A percentile compares a stretch with the other conserved stretches of the same genome.
Conservation (phyloP, 2,888 invertebrate species). For the Eilema depressum region DNA sequence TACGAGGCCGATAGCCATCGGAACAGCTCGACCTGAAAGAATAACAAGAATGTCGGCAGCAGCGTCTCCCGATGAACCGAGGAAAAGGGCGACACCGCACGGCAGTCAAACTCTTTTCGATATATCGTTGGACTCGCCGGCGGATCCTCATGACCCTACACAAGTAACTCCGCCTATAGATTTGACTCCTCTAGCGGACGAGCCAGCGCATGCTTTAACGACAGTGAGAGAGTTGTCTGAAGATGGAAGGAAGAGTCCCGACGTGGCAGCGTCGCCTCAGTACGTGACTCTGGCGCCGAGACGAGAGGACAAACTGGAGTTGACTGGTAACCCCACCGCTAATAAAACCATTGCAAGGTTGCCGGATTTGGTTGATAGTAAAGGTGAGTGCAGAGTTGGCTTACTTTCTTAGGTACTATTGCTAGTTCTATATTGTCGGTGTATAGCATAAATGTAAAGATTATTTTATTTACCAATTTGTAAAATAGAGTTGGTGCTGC, state of each 20-base stretch:
- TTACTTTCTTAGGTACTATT: no score
- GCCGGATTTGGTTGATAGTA: conserved; percentile 52
- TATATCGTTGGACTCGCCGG: conserved; percentile 89
- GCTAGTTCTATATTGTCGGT: no score
- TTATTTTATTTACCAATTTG: background rate
- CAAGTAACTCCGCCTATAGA: conserved; percentile 56
- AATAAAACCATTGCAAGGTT: conserved; percentile 71
- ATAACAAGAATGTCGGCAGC: conserved; percentile 39
- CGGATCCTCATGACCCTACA: conserved; percentile 86
- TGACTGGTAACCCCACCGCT: conserved; percentile 77
- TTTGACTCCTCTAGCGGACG: conserved; percentile 52
- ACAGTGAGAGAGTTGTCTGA: conserved; percentile 77
- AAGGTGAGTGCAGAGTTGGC: conserved; percentile 47
- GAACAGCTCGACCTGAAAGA: conserved; percentile 59
- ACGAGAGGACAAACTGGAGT: conserved; percentile 52
- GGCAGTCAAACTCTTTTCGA: conserved; percentile 90
- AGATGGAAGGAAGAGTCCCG: conserved; percentile 59
- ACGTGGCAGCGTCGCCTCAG: conserved; percentile 72
- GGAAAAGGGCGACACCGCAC: conserved; percentile 79
- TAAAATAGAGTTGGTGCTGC: background rate
- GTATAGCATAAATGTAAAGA: no score
- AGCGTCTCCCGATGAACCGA: conserved; percentile 64
- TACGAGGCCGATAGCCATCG: conserved; percentile 89
- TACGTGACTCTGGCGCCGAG: conserved; percentile 81
- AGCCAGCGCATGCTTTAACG: conserved; percentile 58